A percentile compares a stretch with the other conserved stretches of the same genome.
These are phyloP conservation scores for Globia sparganii DNA, from an alignment of 2,888 invertebrate genomes.

Conservation along the genomic window DNA sequence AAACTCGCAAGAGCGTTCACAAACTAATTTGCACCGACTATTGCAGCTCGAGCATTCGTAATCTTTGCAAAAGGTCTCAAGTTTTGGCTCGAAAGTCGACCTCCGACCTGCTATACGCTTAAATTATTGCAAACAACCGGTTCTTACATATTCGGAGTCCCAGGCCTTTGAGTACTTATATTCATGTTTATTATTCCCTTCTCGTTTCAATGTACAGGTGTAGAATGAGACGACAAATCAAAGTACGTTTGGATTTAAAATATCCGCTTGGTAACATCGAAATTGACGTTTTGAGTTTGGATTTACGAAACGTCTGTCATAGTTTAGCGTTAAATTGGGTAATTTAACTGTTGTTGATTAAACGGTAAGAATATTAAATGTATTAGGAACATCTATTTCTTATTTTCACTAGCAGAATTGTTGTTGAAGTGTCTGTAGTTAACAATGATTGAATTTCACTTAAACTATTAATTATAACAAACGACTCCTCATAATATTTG, in stretches of 20 bases:
- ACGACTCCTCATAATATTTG: background rate
- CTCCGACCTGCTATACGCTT: conserved; percentile 75
- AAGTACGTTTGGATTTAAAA: conserved; percentile 66
- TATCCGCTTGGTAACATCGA: conserved; percentile 59
- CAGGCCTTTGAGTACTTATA: conserved; percentile 61
- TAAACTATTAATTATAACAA: background rate
- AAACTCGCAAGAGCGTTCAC: conserved; percentile 21
- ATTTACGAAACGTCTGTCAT: conserved; percentile 14
- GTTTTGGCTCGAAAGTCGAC: conserved; percentile 73
- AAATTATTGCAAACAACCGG: conserved; percentile 80
- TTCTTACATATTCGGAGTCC: conserved; percentile 73
- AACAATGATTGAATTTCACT: background rate
- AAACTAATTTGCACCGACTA: conserved; percentile 46
- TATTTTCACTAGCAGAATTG: background rate
- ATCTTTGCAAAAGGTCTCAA: conserved; percentile 55
- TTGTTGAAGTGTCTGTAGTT: background rate
- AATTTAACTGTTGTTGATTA: background rate
- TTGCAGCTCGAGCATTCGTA: conserved; percentile 46
- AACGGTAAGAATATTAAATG: background rate
- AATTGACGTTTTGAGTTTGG: conserved; percentile 30
- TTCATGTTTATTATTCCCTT: conserved; percentile 55
- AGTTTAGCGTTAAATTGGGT: background rate
- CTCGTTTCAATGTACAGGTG: conserved; percentile 26
- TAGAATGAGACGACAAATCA: conserved; percentile 48
- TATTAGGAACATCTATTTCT: background rate